Conservation (phyloP, 2,113 vertebrate genomes). For the Eurypyga helias region DNA sequence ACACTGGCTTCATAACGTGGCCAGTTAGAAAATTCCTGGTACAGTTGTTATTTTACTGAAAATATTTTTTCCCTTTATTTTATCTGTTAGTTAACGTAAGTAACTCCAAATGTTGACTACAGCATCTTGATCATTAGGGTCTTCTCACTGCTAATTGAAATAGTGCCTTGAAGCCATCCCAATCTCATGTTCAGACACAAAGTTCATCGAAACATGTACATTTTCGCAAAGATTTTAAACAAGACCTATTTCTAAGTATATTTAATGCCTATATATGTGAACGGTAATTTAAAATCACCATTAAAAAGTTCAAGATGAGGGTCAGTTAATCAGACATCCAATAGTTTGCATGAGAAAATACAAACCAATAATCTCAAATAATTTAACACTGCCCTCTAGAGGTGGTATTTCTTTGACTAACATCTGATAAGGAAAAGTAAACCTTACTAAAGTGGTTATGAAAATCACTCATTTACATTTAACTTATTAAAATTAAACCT, state of each 20-base stretch:
- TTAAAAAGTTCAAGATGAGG: background rate
- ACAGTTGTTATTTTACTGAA: background rate
- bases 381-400: constrained; percentile 77
- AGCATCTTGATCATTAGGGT: background rate
- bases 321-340: background rate
- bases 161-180: background rate
- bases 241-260: background rate
- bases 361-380: constrained; percentile 37
- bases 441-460: background rate
- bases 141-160: background rate
- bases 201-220: background rate
- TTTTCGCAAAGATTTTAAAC: background rate
- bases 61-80: background rate
- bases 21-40: background rate
- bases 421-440: background rate
- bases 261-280: background rate
- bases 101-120: background rate
- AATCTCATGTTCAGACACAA: background rate
- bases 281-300: background rate
- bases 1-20: background rate
- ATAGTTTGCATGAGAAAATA: constrained; percentile 31
- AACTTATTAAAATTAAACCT: background rate
- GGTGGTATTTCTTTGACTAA: constrained; percentile 11
- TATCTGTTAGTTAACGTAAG: background rate
- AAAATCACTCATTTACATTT: background rate